phyloP scores from a whole-genome alignment of 2,888 invertebrate species.

The Stramonita haemastoma region DNA sequence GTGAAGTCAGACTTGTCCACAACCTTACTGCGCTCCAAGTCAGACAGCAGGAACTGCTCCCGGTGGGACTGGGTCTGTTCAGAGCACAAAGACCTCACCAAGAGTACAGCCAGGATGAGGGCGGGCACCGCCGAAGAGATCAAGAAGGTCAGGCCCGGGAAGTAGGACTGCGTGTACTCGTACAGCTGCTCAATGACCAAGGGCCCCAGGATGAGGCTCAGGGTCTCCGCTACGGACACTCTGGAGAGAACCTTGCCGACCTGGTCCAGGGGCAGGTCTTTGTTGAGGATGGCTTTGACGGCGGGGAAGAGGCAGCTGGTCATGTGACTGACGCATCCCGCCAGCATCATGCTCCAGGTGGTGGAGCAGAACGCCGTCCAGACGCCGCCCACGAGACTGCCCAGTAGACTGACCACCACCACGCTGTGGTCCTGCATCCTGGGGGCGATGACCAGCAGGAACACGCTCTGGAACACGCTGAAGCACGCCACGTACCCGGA shows the following conservation, averaged over 20 bases:
- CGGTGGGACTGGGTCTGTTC: background rate
- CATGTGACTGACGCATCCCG: conserved; percentile 20
- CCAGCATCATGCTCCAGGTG: conserved; percentile 31
- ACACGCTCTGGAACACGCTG: conserved; percentile 17
- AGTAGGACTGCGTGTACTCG: background rate
- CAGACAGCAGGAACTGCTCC: background rate
- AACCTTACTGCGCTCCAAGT: background rate
- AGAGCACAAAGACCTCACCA: background rate
- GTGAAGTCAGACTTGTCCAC: background rate
- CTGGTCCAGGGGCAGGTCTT: background rate
- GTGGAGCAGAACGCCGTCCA: background rate
- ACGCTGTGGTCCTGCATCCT: conserved; percentile 19
- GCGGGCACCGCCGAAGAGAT: conserved; percentile 5
- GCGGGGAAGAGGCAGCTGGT: conserved; percentile 28
- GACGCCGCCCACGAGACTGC: background rate
- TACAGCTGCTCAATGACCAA: background rate
- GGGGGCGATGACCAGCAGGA: conserved; percentile 15
- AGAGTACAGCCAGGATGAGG: background rate
- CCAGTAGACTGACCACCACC: conserved; percentile 16
- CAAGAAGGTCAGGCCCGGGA: conserved; percentile 26
- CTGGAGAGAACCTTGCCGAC: conserved; percentile 27
- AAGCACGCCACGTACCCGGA: background rate
- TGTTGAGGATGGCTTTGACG: conserved; percentile 31
- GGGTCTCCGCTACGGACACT: background rate
- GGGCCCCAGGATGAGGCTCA: conserved; percentile 12